These are phyloP conservation scores for Sarcophaga variegata DNA, from an alignment of 2,888 invertebrate species.

Conservation along the genomic window DNA sequence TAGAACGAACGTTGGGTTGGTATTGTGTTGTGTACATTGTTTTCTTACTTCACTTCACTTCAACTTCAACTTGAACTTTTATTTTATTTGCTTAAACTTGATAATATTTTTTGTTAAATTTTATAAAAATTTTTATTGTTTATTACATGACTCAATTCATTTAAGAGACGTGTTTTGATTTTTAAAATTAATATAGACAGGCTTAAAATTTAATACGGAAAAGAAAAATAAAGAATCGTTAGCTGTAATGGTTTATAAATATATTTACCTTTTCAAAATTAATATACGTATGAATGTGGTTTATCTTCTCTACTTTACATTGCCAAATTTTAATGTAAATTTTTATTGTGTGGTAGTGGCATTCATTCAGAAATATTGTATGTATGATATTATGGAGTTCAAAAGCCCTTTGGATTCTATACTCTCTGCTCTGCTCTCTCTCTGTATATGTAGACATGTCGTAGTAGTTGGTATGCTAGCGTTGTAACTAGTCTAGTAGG, in stretches of 20 bases:
- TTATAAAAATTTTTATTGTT: slow-evolving; percentile 19
- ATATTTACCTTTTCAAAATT: not conserved
- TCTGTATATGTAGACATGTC: too few relatives aligned
- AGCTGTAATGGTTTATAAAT: not conserved
- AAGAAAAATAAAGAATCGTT: too few relatives aligned
- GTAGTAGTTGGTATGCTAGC: too few relatives aligned
- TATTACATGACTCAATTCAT: slow-evolving; percentile 57
- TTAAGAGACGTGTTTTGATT: slow-evolving; percentile 44
- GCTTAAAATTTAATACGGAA: too few relatives aligned
- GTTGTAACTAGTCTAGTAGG: too few relatives aligned
- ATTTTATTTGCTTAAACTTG: not conserved
- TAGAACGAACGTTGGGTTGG: slow-evolving; percentile 31
- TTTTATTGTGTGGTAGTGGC: slow-evolving; percentile 15
- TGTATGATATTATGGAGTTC: not conserved
- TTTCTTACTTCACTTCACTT: not conserved
- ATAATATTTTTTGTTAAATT: not conserved
- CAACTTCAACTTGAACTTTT: slow-evolving; percentile 62
- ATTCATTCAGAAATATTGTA: not conserved
- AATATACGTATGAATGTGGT: not conserved
- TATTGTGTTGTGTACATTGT: not conserved
- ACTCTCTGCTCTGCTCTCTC: not conserved
- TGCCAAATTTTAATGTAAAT: slow-evolving; percentile 62
- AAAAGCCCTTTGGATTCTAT: not conserved
- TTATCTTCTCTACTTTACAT: not conserved
- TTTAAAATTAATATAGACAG: not conserved